phyloP scores from a whole-genome alignment of 2,113 vertebrate species.

The Platysteira castanea region DNA sequence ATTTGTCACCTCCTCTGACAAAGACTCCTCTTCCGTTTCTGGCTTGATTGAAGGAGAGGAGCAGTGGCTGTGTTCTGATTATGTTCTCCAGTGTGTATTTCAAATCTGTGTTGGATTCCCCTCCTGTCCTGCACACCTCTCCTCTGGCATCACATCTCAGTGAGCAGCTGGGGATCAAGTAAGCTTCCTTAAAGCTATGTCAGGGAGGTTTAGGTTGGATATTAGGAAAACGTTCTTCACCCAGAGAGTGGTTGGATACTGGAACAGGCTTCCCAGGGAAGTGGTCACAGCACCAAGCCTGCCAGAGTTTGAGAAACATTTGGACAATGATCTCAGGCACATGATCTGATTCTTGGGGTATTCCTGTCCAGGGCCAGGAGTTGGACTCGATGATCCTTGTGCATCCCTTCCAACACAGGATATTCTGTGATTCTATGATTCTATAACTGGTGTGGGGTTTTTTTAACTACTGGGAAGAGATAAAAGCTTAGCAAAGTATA shows the following conservation, averaged over 20 bases:
- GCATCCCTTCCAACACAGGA: accelerated
- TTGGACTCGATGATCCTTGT: not conserved
- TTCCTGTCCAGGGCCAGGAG: not conserved
- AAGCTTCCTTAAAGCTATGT: not conserved
- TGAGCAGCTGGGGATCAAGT: not conserved
- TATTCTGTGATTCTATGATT: not conserved
- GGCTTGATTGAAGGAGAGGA: not conserved
- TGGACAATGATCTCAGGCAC: not conserved
- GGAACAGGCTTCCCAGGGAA: not conserved
- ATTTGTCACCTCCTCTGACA: not conserved
- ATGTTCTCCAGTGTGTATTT: not conserved
- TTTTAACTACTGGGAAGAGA: not conserved
- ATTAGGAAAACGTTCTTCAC: not conserved
- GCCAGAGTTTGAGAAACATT: not conserved
- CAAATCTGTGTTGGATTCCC: not conserved
- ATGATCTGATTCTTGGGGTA: not conserved
- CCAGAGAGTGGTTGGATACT: not conserved
- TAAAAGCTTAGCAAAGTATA: not conserved
- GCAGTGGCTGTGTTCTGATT: not conserved
- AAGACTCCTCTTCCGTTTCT: not conserved
- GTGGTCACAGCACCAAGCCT: not conserved
- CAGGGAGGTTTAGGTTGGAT: not conserved
- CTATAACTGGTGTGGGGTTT: not conserved
- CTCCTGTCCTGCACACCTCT: not conserved
- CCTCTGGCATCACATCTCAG: not conserved